Percentiles rank a stretch among this genome's conserved stretches.
Evolutionary conservation across 2,797 vertebrate genomes (phyloP).

Genomic region (Xyrichtys novacula): DNA sequence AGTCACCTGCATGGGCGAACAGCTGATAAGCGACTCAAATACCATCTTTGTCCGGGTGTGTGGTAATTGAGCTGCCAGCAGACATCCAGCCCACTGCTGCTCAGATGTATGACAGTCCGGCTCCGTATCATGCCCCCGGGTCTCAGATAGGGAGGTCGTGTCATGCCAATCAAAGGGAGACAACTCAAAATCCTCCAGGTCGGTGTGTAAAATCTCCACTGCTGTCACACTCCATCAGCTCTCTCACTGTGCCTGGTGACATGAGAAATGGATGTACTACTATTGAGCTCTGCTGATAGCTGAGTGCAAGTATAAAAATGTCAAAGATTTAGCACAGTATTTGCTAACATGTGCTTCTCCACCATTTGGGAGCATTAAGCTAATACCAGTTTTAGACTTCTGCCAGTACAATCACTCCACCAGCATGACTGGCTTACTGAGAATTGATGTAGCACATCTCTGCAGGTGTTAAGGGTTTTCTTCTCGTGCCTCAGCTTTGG

Average conservation of each 20-base stretch:
- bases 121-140: constrained; percentile 26
- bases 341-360: constrained; percentile 30
- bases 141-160: constrained; percentile 51
- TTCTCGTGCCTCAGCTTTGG: not conserved
- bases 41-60: constrained; percentile 41
- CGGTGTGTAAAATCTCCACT: constrained; percentile 29
- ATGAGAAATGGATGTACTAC: constrained; percentile 46
- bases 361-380: constrained; percentile 25
- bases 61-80: constrained; percentile 74
- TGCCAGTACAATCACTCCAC: constrained; percentile 26
- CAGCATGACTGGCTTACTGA: constrained; percentile 19
- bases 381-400: constrained; percentile 10
- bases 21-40: constrained; percentile 62
- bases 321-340: constrained; percentile 27
- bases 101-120: constrained; percentile 49
- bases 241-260: constrained; percentile 28
- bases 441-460: constrained; percentile 22
- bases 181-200: constrained; percentile 42
- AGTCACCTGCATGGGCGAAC: constrained; percentile 69
- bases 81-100: constrained; percentile 45
- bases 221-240: constrained; percentile 46
- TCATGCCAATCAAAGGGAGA: constrained; percentile 64
- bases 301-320: constrained; percentile 24
- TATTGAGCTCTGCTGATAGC: constrained; percentile 29
- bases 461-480: constrained; percentile 1